Evolutionary conservation across 1,140 invertebrate species (phyloP).

Genomic region (Idris sp.): DNA sequence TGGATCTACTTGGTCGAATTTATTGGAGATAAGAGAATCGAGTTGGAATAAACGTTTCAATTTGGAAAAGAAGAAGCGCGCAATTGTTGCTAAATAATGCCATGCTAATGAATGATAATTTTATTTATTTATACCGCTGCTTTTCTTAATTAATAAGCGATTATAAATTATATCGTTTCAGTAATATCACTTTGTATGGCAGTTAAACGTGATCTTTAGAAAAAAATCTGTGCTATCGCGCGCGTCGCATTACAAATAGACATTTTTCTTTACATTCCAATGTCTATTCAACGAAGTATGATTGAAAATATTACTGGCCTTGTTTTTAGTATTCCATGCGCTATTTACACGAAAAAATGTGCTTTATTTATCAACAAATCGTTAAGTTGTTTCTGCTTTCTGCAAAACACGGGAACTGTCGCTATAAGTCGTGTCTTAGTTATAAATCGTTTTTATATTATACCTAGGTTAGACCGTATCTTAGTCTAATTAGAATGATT

Average conservation of each 20-base stretch:
- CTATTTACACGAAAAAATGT: conserved; percentile 15
- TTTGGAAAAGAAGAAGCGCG: no score
- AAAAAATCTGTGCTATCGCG: conserved; percentile 31
- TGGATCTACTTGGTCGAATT: no score
- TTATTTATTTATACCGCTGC: conserved; percentile 37
- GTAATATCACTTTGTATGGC: conserved; percentile 38
- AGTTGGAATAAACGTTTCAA: no score
- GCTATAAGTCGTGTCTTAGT: conserved; percentile 5
- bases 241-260: conserved; percentile 40
- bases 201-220: conserved; percentile 11
- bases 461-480: background rate
- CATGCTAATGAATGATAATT: conserved; percentile 43
- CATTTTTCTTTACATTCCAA: conserved; percentile 50
- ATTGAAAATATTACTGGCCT: conserved; percentile 54
- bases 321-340: conserved; percentile 31
- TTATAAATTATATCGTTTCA: conserved; percentile 34
- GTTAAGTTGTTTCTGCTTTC: conserved; percentile 21
- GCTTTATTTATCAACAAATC: conserved; percentile 54
- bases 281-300: conserved; percentile 29
- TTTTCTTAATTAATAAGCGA: conserved; percentile 44
- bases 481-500: conserved; percentile 9
- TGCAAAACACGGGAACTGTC: conserved; percentile 4
- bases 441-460: conserved; percentile 15
- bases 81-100: conserved; percentile 13
- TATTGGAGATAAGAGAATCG: no score